Conservation (phyloP, 2,113 vertebrate species). For the Eudyptes chrysolophus region DNA sequence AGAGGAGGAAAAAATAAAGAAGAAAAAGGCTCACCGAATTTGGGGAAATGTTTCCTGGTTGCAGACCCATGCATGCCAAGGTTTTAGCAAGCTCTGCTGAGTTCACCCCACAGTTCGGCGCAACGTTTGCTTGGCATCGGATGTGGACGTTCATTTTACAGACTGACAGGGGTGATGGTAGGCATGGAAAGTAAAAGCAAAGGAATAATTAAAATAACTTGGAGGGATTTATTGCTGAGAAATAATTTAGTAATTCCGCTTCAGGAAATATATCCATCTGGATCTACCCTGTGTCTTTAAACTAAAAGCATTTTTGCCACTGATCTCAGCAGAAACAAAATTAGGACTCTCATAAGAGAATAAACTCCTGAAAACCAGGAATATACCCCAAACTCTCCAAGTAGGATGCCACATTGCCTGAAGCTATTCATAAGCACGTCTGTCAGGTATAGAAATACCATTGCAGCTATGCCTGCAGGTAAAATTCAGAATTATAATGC, state of each 20-base stretch:
- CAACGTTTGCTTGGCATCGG: conserved; percentile 91
- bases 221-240: not conserved
- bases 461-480: not conserved
- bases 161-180: conserved; percentile 65
- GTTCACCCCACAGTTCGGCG: conserved; percentile 94
- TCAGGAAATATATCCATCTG: not conserved
- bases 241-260: not conserved
- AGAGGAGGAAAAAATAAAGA: not conserved
- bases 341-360: not conserved
- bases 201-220: not conserved
- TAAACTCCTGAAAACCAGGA: not conserved
- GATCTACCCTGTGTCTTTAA: not conserved
- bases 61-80: conserved; percentile 93
- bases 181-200: conserved; percentile 3
- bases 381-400: not conserved
- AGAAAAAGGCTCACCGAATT: conserved; percentile 71
- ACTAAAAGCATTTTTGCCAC: not conserved
- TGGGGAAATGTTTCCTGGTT: conserved; percentile 84
- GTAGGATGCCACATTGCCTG: not conserved
- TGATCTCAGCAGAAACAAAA: not conserved
- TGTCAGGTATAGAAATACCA: not conserved
- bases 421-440: not conserved
- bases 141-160: conserved; percentile 98
- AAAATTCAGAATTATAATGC: not conserved
- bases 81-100: conserved; percentile 91